phyloP scores from a whole-genome alignment of 2,113 vertebrate species.

The Perca schrenkii region DNA sequence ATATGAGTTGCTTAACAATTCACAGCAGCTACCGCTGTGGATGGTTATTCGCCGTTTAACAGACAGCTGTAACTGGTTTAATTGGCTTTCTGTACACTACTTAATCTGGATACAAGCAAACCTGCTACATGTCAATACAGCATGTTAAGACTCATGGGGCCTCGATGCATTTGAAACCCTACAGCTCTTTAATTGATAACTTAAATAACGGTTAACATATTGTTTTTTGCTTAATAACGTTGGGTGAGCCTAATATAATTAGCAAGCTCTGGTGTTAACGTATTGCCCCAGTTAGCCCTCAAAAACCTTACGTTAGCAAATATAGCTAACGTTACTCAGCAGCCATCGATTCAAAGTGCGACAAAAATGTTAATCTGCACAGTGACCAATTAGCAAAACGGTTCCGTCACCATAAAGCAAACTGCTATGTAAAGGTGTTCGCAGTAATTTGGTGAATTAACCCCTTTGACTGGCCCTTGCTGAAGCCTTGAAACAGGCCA shows the following conservation, averaged over 20 bases:
- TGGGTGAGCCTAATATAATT: not conserved
- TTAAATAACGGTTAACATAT: not conserved
- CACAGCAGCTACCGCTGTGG: no score
- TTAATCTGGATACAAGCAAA: conserved; percentile 27
- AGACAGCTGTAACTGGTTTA: not conserved
- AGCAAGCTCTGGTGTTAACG: conserved; percentile 30
- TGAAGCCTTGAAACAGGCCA: conserved; percentile 62
- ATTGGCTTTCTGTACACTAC: conserved; percentile 26
- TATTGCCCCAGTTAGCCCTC: conserved; percentile 36
- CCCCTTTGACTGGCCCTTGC: conserved; percentile 24
- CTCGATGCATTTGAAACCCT: not conserved
- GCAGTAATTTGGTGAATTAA: not conserved
- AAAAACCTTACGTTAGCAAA: conserved; percentile 56
- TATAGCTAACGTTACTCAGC: conserved; percentile 26
- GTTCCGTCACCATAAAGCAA: not conserved
- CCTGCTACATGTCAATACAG: conserved; percentile 16
- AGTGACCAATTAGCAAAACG: not conserved
- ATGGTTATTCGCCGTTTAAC: not conserved
- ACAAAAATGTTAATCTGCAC: not conserved
- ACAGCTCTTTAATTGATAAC: not conserved
- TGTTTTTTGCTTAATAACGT: not conserved
- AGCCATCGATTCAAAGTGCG: conserved; percentile 30
- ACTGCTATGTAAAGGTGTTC: not conserved
- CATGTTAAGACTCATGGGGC: not conserved
- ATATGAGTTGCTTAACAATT: not conserved